Conservation (phyloP, 2,797 vertebrate genomes). For the Sebastes itinus region DNA sequence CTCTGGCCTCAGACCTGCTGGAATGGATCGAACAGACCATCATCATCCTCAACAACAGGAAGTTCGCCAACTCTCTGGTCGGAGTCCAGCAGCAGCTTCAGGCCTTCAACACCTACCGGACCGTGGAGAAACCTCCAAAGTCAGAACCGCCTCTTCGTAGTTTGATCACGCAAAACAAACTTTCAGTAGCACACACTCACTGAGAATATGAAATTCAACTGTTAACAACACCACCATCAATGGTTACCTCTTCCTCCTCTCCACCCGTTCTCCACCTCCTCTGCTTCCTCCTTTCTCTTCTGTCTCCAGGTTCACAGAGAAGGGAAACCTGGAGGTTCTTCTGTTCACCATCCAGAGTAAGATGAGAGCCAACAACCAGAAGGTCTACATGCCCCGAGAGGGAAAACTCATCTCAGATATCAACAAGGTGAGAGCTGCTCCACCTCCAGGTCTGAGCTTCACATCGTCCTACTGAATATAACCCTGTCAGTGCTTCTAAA, state of each 20-base stretch:
- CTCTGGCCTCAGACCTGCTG: slow-evolving; percentile 91
- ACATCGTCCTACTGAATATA: neutral
- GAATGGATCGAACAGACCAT: slow-evolving; percentile 97
- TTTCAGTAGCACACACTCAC: neutral
- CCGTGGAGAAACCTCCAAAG: slow-evolving; percentile 95
- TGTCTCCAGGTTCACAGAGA: slow-evolving; percentile 90
- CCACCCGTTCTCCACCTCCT: neutral
- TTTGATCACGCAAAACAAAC: neutral
- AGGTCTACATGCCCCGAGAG: slow-evolving; percentile 94
- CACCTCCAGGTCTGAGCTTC: neutral
- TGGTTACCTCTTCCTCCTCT: no score
- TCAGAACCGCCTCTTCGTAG: slow-evolving; percentile 68
- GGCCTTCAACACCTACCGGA: slow-evolving; percentile 95
- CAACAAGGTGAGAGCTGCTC: slow-evolving; percentile 86
- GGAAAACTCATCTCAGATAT: slow-evolving; percentile 98
- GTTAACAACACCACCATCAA: no score
- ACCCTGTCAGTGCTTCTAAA: neutral
- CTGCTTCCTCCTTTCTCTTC: neutral
- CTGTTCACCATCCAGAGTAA: slow-evolving; percentile 98
- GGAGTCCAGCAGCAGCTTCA: slow-evolving; percentile 95
- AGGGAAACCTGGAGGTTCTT: slow-evolving; percentile 94
- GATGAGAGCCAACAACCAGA: slow-evolving; percentile 98
- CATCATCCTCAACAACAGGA: slow-evolving; percentile 95
- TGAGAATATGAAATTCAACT: neutral
- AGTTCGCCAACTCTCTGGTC: slow-evolving; percentile 91